A percentile compares a stretch with the other conserved stretches of the same genome.
phyloP scores from a whole-genome alignment of 2,797 vertebrate genomes.

The Hyperoplus immaculatus region DNA sequence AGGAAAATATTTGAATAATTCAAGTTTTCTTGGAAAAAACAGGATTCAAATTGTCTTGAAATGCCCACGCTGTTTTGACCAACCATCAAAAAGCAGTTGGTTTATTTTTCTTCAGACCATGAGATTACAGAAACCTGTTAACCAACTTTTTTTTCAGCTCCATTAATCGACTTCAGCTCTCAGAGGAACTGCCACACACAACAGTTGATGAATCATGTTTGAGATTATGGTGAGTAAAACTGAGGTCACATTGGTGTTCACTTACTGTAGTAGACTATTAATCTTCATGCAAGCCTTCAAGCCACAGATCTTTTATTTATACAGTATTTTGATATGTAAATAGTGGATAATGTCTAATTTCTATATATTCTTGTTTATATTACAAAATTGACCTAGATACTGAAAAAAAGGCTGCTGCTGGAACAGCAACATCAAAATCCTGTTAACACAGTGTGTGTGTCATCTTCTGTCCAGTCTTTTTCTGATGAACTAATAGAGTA shows the following conservation, averaged over 20 bases:
- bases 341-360: background rate
- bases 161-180: constrained; percentile 27
- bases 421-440: background rate
- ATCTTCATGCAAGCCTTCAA: no score
- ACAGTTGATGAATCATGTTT: constrained; percentile 35
- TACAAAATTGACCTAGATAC: background rate
- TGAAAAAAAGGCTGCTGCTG: background rate
- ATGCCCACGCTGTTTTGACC: background rate
- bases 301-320: no score
- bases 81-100: background rate
- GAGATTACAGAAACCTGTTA: constrained; percentile 25
- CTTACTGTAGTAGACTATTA: background rate
- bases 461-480: background rate
- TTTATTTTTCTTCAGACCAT: constrained; percentile 20
- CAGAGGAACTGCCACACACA: constrained; percentile 29
- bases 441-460: background rate
- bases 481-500: background rate
- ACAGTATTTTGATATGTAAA: background rate
- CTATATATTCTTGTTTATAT: background rate
- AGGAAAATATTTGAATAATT: no score
- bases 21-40: no score
- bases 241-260: constrained; percentile 29
- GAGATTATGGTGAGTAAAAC: constrained; percentile 23
- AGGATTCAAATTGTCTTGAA: background rate
- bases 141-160: constrained; percentile 29